Evolutionary conservation across 2,113 vertebrate species (phyloP), one percentile per base, ranked within the genome.

Genomic region (Rhodinocichla rosea): DNA sequence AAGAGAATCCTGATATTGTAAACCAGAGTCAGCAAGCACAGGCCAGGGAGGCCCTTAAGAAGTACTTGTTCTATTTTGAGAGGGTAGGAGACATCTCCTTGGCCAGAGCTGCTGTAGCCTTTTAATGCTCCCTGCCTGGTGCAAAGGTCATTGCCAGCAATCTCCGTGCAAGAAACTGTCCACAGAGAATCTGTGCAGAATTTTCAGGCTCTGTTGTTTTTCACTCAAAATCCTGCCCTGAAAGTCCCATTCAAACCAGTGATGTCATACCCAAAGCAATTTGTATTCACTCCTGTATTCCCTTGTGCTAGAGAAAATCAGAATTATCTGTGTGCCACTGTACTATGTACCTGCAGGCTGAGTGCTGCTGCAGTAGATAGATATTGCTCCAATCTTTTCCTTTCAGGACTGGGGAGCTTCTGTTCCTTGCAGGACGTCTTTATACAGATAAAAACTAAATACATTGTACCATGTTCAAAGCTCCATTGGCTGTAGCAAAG

Each of bases 1-100:
- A 99, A 98, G 99, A 99, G 98, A 99, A 99, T 97, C 99, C 99
- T 42, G 99, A 99, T 98, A 99, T 99, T 95, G 99, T 99, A 97
- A 99, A 99, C 98, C 99, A 99, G 98, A 99, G 99, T 98, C 99
- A 99, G 98, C 99, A 99, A 98, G 99, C 99, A 94, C 99, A 99
- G 98, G 99, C 99, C 97, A 98, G 99, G 94, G 99, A 99, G 97
- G 99, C 99, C 87, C 99, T 99, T 95, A 99, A 99, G 98, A 99
- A 99, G 98, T 99, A 99, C 98, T 98, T 99, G 97, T 99, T 99
- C 98, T 99, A 99, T 98, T 99, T 99, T 97, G 99, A 99, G 98
- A 99, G 99, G 99, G 99, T 99, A 98, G 98, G 98, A 95, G 55
- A 92, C 90, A 88, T 92, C 86, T 94, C 82, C 45, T 90, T 96